phyloP scores from a whole-genome alignment of 1,140 invertebrate genomes.

The Lordiphosa collinella region DNA sequence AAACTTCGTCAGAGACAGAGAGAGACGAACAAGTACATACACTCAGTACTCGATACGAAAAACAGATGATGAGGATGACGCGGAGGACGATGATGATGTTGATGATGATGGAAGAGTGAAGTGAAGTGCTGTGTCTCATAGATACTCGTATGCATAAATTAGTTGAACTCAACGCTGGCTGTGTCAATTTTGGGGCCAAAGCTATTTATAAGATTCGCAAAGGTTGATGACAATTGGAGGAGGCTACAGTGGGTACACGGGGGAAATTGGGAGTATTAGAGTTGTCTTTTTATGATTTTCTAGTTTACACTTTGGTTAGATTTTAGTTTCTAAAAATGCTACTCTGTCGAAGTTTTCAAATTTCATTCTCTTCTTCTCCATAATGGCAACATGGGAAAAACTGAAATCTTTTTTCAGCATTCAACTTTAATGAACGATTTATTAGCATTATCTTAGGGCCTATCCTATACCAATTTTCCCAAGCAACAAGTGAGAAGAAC shows the following conservation, averaged over 20 bases:
- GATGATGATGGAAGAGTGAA: not conserved
- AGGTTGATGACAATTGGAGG: not conserved
- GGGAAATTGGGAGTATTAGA: not conserved
- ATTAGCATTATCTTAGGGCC: constrained; percentile 38
- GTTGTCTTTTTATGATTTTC: no score
- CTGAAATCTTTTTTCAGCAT: no score
- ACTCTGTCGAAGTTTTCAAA: no score
- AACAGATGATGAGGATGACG: no score
- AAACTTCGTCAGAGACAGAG: constrained; percentile 39
- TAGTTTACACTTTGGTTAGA: no score
- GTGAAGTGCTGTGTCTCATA: constrained; percentile 48
- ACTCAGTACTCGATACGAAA: no score
- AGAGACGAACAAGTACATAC: constrained; percentile 1
- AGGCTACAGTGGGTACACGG: not conserved
- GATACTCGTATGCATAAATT: constrained; percentile 34
- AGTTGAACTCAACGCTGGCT: constrained; percentile 3
- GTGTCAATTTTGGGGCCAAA: constrained; percentile 5
- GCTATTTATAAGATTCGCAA: constrained; percentile 9
- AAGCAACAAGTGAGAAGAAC: constrained; percentile 27
- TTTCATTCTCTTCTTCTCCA: no score
- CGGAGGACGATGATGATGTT: not conserved
- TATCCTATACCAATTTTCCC: constrained; percentile 19
- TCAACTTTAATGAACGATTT: constrained; percentile 30
- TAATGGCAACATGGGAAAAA: no score
- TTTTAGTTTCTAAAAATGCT: no score